Evolutionary conservation across 2,113 vertebrate species (phyloP).

Genomic region (Ceuthmochares aereus): DNA sequence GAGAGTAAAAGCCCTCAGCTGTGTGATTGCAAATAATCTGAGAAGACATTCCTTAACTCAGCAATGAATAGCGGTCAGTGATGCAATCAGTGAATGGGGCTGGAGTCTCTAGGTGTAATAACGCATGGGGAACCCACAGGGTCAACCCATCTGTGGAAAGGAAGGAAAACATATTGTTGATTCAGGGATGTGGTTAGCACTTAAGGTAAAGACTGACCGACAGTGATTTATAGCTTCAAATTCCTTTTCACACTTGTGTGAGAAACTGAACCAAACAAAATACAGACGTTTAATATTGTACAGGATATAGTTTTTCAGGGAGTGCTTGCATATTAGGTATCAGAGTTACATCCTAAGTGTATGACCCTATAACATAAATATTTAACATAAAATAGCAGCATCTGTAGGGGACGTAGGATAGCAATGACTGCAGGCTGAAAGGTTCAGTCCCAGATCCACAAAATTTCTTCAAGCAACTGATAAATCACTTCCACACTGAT

Average conservation of each 20-base stretch:
- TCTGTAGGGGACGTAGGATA: not conserved
- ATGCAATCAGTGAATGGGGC: constrained; percentile 18
- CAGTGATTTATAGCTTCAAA: constrained; percentile 70
- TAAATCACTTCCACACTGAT: not conserved
- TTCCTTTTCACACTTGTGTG: constrained; percentile 70
- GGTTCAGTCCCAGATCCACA: not conserved
- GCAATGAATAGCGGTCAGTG: constrained; percentile 19
- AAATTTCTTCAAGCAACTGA: not conserved
- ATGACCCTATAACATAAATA: constrained; percentile 10
- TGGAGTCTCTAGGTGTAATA: constrained; percentile 64
- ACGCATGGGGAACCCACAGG: constrained; percentile 10
- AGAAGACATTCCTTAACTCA: constrained; percentile 13
- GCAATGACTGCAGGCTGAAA: not conserved
- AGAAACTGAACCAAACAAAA: constrained; percentile 72
- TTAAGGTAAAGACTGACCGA: constrained; percentile 59
- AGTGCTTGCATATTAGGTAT: constrained; percentile 29
- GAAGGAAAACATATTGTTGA: constrained; percentile 70
- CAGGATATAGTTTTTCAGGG: constrained; percentile 62
- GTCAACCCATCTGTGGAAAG: constrained; percentile 57
- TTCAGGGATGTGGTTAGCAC: constrained; percentile 73
- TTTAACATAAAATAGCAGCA: constrained; percentile 26
- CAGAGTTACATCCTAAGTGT: constrained; percentile 28
- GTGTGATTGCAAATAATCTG: not conserved
- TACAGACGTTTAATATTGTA: constrained; percentile 60
- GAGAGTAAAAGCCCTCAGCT: constrained; percentile 31